Conservation (phyloP, 2,888 invertebrate species). For the Ormyrus nitidulus region DNA sequence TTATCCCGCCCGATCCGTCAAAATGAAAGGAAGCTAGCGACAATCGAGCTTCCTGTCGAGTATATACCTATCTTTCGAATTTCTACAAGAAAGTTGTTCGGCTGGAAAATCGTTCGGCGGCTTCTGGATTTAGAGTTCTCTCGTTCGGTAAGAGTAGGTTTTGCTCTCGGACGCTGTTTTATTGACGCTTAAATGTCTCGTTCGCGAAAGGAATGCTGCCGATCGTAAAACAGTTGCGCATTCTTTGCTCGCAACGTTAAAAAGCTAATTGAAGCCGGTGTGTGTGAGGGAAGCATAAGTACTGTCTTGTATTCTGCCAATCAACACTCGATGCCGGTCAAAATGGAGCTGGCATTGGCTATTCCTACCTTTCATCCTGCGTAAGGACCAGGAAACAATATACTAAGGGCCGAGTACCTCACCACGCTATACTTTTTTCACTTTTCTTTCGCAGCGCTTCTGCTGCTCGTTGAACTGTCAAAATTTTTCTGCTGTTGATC, state of each 20-base stretch:
- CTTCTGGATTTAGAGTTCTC: too few species aligned
- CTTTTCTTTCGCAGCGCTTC: neutral
- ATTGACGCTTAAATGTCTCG: too few species aligned
- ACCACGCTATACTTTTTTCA: neutral
- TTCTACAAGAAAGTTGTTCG: too few species aligned
- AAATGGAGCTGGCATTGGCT: slow-evolving; percentile 22
- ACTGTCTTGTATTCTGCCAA: slow-evolving; percentile 1
- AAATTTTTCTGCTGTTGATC: too few species aligned
- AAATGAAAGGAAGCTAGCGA: too few species aligned
- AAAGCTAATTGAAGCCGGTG: slow-evolving; percentile 22
- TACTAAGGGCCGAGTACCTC: slow-evolving; percentile 14
- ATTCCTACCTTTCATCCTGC: slow-evolving; percentile 8
- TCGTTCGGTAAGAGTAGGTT: too few species aligned
- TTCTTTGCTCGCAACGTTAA: neutral
- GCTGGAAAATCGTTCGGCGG: too few species aligned
- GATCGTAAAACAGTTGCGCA: neutral
- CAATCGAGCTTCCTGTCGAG: neutral
- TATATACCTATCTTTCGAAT: too few species aligned
- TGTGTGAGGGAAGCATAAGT: neutral
- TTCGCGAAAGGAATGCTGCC: too few species aligned
- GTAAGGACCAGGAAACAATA: slow-evolving; percentile 9
- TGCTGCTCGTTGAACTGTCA: too few species aligned
- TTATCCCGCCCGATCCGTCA: too few species aligned
- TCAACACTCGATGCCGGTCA: neutral
- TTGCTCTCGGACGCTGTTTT: too few species aligned